Percentiles rank a stretch among this genome's conserved stretches.
Evolutionary conservation across 2,888 invertebrate species (phyloP).

Genomic region (Listrodromus nycthemerus): DNA sequence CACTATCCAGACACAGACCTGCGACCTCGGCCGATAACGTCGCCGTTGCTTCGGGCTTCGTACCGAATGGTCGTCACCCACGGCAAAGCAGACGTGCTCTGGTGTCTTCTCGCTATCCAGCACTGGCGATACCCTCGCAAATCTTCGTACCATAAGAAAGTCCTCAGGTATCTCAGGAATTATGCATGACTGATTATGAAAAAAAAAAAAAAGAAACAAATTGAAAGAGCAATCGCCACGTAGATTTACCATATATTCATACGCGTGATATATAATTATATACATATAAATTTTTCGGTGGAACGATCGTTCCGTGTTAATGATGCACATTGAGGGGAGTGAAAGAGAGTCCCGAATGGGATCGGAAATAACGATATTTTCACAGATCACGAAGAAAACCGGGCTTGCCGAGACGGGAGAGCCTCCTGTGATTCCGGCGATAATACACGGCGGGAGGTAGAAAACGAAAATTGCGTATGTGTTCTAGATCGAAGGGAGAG

Average conservation of each 20-base stretch:
- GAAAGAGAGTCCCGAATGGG: slow-evolving; percentile 41
- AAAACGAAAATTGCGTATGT: slow-evolving; percentile 54
- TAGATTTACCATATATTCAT: slow-evolving; percentile 10
- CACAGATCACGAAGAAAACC: slow-evolving; percentile 71
- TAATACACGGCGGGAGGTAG: slow-evolving; percentile 32
- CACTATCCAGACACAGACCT: slow-evolving; percentile 3
- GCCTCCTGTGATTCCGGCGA: slow-evolving; percentile 40
- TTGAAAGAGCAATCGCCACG: slow-evolving; percentile 11
- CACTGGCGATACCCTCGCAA: slow-evolving; percentile 21
- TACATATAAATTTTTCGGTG: slow-evolving; percentile 19
- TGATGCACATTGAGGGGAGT: slow-evolving; percentile 27
- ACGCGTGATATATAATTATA: slow-evolving; percentile 26
- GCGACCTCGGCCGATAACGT: slow-evolving; percentile 34
- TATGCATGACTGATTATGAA: slow-evolving; percentile 53
- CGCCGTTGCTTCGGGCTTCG: slow-evolving; percentile 47
- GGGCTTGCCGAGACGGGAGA: slow-evolving; percentile 50
- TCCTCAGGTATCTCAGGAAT: slow-evolving; percentile 62
- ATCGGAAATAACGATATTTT: slow-evolving; percentile 73
- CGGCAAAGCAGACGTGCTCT: slow-evolving; percentile 32
- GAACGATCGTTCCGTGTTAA: slow-evolving; percentile 41
- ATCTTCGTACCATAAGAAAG: slow-evolving; percentile 44
- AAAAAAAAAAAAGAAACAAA: slow-evolving; percentile 12
- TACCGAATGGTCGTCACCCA: slow-evolving; percentile 47
- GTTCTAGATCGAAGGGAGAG: slow-evolving; percentile 61
- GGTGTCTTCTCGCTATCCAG: slow-evolving; percentile 31